Conservation (phyloP, 2,797 vertebrate genomes). For the Acanthornis magna region DNA sequence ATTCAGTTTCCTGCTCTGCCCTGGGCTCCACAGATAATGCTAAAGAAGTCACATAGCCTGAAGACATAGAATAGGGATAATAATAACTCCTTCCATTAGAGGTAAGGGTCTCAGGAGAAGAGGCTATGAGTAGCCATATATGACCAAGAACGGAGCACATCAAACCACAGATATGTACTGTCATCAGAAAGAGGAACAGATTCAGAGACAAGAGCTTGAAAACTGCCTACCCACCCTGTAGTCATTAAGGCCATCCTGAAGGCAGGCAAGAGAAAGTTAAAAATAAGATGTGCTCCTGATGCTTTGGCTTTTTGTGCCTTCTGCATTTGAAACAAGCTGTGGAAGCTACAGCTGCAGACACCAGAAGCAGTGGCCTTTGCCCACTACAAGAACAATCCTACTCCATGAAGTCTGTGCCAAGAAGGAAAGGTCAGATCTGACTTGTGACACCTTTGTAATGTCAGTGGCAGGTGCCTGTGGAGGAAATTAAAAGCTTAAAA, state of each 20-base stretch:
- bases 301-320: neutral
- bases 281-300: neutral
- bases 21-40: neutral
- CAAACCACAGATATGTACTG: neutral
- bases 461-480: neutral
- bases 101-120: neutral
- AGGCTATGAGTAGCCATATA: neutral
- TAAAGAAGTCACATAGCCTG: neutral
- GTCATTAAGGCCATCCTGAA: neutral
- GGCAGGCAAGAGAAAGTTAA: neutral
- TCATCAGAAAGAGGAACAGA: neutral
- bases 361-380: fast-evolving
- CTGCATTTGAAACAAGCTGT: neutral
- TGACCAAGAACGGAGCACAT: neutral
- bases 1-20: neutral
- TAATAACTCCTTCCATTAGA: neutral
- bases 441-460: neutral
- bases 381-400: neutral
- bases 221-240: neutral
- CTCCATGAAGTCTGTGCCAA: neutral
- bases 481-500: neutral
- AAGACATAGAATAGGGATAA: neutral
- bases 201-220: neutral
- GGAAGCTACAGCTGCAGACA: neutral
- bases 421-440: neutral